These are phyloP conservation scores for Halcyon malimbica DNA, from an alignment of 2,113 vertebrate species.

Conservation along the genomic window DNA sequence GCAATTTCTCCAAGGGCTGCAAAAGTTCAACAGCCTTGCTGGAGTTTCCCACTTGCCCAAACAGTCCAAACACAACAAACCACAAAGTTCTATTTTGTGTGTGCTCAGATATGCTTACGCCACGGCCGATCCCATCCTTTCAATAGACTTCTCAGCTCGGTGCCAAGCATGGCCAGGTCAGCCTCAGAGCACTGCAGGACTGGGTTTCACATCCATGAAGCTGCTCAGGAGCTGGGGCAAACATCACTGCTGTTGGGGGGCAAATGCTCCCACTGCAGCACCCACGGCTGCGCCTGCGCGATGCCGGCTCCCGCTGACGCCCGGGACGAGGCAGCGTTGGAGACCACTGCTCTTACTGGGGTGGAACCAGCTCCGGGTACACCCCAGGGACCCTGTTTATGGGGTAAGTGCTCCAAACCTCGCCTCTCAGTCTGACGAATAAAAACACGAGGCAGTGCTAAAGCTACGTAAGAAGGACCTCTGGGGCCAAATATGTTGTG, in stretches of 20 bases:
- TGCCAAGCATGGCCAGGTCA: background rate
- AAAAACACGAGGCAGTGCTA: rapidly evolving
- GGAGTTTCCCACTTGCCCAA: background rate
- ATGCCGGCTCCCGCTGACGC: rapidly evolving
- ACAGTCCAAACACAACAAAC: background rate
- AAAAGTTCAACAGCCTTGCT: background rate
- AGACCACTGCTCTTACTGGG: background rate
- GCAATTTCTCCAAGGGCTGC: background rate
- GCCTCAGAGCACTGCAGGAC: rapidly evolving
- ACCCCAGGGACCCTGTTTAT: rapidly evolving
- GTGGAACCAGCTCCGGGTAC: background rate
- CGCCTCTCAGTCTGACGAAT: background rate
- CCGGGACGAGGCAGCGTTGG: rapidly evolving
- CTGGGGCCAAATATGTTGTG: background rate
- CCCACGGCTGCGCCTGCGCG: rapidly evolving
- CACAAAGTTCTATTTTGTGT: background rate
- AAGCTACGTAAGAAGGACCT: background rate
- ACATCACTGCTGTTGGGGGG: rapidly evolving
- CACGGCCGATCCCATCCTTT: rapidly evolving
- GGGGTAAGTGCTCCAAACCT: background rate
- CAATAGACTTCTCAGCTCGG: background rate
- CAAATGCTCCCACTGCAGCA: rapidly evolving
- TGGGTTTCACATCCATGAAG: background rate
- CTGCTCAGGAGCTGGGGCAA: rapidly evolving
- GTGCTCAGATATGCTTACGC: background rate